These are phyloP conservation scores for Ataeniobius toweri DNA, from an alignment of 2,797 vertebrate genomes.

Conservation along the genomic window DNA sequence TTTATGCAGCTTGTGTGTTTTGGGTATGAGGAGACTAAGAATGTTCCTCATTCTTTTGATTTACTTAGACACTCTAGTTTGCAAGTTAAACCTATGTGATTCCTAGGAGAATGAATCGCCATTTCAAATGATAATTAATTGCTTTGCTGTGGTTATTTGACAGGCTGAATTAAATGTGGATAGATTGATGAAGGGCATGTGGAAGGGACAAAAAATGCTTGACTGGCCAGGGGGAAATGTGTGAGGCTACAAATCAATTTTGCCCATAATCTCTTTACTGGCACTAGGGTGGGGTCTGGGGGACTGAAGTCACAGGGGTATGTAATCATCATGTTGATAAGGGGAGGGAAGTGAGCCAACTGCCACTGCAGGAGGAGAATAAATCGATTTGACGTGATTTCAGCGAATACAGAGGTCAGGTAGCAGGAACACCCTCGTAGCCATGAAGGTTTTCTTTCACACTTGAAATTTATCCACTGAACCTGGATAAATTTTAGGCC, in stretches of 20 bases:
- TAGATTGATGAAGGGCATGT: conserved; percentile 62
- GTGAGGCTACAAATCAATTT: conserved; percentile 73
- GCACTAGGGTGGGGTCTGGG: conserved; percentile 45
- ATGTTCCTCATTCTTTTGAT: conserved; percentile 24
- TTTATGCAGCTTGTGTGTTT: neutral
- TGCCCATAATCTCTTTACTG: conserved; percentile 70
- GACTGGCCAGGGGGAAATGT: conserved; percentile 49
- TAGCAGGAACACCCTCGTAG: conserved; percentile 45
- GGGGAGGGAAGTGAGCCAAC: conserved; percentile 54
- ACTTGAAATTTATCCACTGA: conserved; percentile 33
- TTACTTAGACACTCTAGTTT: conserved; percentile 29
- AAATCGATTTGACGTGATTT: conserved; percentile 62
- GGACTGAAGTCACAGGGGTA: conserved; percentile 60
- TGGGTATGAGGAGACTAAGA: conserved; percentile 7
- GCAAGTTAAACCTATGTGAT: conserved; percentile 41
- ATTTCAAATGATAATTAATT: conserved; percentile 42
- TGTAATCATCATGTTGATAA: conserved; percentile 74
- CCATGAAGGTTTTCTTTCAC: conserved; percentile 44
- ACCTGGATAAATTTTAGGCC: conserved; percentile 30
- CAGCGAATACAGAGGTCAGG: conserved; percentile 55
- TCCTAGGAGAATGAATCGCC: conserved; percentile 28
- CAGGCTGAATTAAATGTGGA: conserved; percentile 63
- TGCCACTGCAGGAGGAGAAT: conserved; percentile 51
- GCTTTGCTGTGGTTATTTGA: conserved; percentile 49
- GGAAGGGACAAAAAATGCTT: conserved; percentile 39